phyloP scores from a whole-genome alignment of 1,140 invertebrate genomes.

The Zaprionus taronus region DNA sequence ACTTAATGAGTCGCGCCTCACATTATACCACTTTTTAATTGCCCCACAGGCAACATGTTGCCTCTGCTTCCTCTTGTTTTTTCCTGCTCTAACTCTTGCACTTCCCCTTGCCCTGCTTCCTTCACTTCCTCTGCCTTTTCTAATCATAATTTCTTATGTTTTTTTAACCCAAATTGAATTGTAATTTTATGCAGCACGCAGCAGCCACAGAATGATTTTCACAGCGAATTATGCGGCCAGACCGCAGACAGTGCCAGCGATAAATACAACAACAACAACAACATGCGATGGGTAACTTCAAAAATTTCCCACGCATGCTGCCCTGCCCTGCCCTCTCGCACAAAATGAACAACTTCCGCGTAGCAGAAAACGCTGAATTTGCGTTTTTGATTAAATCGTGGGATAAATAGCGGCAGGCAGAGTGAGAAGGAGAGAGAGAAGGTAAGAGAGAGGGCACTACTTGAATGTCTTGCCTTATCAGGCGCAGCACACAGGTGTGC shows the following conservation, averaged over 20 bases:
- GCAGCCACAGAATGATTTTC: slow-evolving; percentile 74
- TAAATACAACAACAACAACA: slow-evolving; percentile 10
- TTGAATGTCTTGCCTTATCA: not conserved
- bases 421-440: slow-evolving; percentile 26
- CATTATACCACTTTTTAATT: slow-evolving; percentile 68
- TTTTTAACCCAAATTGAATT: slow-evolving; percentile 63
- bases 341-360: slow-evolving; percentile 70
- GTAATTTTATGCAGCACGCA: slow-evolving; percentile 80
- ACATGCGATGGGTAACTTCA: slow-evolving; percentile 21
- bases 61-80: slow-evolving; percentile 9
- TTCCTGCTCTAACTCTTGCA: not conserved
- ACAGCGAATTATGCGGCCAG: slow-evolving; percentile 79
- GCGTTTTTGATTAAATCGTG: slow-evolving; percentile 83
- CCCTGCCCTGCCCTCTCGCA: slow-evolving; percentile 25
- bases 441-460: not conserved
- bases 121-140: slow-evolving; percentile 7
- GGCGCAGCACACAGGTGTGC: not conserved
- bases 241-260: slow-evolving; percentile 51
- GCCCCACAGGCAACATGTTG: slow-evolving; percentile 20
- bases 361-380: slow-evolving; percentile 55
- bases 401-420: slow-evolving; percentile 60
- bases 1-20: slow-evolving; percentile 58
- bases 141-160: slow-evolving; percentile 8
- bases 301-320: slow-evolving; percentile 72
- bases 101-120: slow-evolving; percentile 31